These are phyloP conservation scores for Chironomus striatipennis DNA, from an alignment of 1,140 invertebrate species.

Conservation along the genomic window DNA sequence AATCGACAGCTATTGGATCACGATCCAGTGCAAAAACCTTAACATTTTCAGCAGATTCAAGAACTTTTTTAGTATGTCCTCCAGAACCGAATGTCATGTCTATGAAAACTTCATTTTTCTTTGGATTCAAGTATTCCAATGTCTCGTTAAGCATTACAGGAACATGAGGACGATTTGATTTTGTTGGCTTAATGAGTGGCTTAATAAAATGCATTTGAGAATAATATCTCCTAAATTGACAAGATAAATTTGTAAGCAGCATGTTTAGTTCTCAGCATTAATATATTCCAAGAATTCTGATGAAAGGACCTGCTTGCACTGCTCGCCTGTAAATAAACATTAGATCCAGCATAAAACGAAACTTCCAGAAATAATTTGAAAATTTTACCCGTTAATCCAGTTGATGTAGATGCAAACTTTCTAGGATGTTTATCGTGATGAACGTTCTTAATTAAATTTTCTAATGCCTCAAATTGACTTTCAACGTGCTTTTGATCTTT, in stretches of 20 bases:
- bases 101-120: conserved; percentile 52
- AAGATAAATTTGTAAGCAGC: conserved; percentile 24
- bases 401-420: conserved; percentile 49
- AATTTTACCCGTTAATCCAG: conserved; percentile 47
- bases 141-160: conserved; percentile 67
- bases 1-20: conserved; percentile 68
- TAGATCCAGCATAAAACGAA: neutral
- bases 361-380: neutral
- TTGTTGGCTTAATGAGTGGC: conserved; percentile 18
- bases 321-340: conserved; percentile 42
- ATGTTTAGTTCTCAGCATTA: conserved; percentile 45
- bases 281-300: conserved; percentile 58
- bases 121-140: conserved; percentile 54
- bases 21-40: conserved; percentile 78
- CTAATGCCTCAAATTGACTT: conserved; percentile 56
- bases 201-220: conserved; percentile 12
- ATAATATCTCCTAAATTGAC: conserved; percentile 27
- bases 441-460: conserved; percentile 58
- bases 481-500: conserved; percentile 52
- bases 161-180: conserved; percentile 42
- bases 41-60: conserved; percentile 51
- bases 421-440: conserved; percentile 57
- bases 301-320: conserved; percentile 61
- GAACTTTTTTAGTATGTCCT: conserved; percentile 63
- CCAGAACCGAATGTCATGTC: conserved; percentile 94